phyloP scores from a whole-genome alignment of 1,140 invertebrate species.

The Anagrus nilaparvatae region DNA sequence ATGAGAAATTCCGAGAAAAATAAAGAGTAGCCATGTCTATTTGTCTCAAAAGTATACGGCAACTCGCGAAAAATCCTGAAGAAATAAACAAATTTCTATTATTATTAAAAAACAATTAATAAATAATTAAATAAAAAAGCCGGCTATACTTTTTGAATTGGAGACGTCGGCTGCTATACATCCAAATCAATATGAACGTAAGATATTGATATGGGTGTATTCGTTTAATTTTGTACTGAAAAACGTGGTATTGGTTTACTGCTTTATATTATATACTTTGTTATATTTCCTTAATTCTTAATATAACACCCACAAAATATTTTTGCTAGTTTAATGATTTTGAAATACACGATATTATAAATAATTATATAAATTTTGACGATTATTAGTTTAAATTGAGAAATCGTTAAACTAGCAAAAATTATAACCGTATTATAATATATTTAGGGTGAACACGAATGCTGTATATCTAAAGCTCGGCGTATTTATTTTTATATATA shows the following conservation, averaged over 20 bases:
- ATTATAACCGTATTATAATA: conserved; percentile 22
- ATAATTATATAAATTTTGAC: not conserved
- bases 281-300: no score
- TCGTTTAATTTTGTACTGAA: conserved; percentile 40
- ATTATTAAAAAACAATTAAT: no score
- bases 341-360: not conserved
- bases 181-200: conserved; percentile 41
- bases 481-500: conserved; percentile 39
- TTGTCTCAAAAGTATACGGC: not conserved
- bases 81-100: no score
- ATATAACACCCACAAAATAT: conserved; percentile 27
- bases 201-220: conserved; percentile 42
- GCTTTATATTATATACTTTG: conserved; percentile 42
- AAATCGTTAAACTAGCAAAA: conserved; percentile 22
- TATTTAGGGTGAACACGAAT: conserved; percentile 38
- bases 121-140: no score
- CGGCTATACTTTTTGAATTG: conserved; percentile 35
- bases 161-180: conserved; percentile 37
- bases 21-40: conserved; percentile 7
- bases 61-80: not conserved
- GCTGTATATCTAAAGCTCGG: conserved; percentile 43
- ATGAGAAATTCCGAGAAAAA: not conserved
- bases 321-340: conserved; percentile 22
- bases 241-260: conserved; percentile 44
- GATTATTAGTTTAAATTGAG: not conserved